A percentile compares a stretch with the other conserved stretches of the same genome.
Conservation (phyloP, 2,888 invertebrate species). For the Stegana nigrithorax region DNA sequence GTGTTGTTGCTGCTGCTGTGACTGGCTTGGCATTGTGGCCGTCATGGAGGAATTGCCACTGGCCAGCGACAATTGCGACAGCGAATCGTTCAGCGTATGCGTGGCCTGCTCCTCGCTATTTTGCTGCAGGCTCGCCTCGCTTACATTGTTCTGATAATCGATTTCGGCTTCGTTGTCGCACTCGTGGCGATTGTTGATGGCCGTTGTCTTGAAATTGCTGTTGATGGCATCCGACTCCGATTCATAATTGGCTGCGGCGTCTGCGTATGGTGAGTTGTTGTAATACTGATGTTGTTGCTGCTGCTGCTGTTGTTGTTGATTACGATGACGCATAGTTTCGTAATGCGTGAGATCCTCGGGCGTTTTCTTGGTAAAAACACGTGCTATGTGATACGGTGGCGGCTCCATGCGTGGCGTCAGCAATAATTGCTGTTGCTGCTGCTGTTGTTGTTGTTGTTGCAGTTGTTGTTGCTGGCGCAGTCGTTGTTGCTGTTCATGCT, state of each 20-base stretch:
- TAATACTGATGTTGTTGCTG: conserved; percentile 36
- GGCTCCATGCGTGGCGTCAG: conserved; percentile 70
- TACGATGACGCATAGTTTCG: conserved; percentile 62
- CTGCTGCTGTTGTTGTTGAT: conserved; percentile 21
- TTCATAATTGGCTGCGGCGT: neutral
- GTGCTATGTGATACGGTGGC: conserved; percentile 87
- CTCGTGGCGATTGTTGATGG: conserved; percentile 40
- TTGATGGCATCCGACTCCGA: conserved; percentile 47
- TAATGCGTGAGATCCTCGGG: conserved; percentile 64
- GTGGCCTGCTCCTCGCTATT: neutral
- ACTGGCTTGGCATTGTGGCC: neutral
- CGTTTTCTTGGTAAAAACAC: conserved; percentile 81
- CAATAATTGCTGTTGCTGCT: conserved; percentile 20
- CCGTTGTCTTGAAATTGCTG: conserved; percentile 52
- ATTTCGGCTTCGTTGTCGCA: conserved; percentile 23
- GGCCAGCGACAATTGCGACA: conserved; percentile 20
- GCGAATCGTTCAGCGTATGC: conserved; percentile 1
- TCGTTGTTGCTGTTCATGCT: no score
- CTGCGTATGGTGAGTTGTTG: conserved; percentile 27
- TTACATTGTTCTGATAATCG: conserved; percentile 53
- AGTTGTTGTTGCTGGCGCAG: conserved; percentile 44
- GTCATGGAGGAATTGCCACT: conserved; percentile 20
- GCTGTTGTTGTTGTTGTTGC: conserved; percentile 26
- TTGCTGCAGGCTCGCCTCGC: neutral
- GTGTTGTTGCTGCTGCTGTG: conserved; percentile 18